Percentiles rank a stretch among this genome's conserved stretches.
Conservation (phyloP, 2,113 vertebrate genomes). For the Python bivittatus region DNA sequence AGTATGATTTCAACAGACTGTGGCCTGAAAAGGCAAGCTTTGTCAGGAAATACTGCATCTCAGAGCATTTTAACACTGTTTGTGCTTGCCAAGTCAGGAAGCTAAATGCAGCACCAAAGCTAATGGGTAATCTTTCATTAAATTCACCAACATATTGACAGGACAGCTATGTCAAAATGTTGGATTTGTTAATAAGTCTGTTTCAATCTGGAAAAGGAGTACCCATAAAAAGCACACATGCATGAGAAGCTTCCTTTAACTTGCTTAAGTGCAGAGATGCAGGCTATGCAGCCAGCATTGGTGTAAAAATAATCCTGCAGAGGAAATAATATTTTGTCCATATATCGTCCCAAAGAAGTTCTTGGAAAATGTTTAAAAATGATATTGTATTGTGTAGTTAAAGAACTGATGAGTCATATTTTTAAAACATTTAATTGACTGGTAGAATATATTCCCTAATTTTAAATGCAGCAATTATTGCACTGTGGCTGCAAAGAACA, state of each 20-base stretch:
- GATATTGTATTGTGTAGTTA: background rate
- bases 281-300: background rate
- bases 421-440: background rate
- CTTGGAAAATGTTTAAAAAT: background rate
- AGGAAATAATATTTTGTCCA: background rate
- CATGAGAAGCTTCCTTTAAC: too few relatives aligned
- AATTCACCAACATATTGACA: background rate
- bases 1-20: background rate
- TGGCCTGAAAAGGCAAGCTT: background rate
- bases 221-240: background rate
- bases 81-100: background rate
- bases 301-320: background rate
- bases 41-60: background rate
- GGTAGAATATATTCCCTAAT: background rate
- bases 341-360: background rate
- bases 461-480: too few relatives aligned
- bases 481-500: too few relatives aligned
- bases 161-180: background rate
- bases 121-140: background rate
- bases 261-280: background rate
- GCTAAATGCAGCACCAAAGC: background rate
- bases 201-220: background rate
- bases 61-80: background rate
- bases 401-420: background rate
- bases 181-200: background rate